A percentile compares a stretch with the other conserved stretches of the same genome.
Evolutionary conservation across 2,797 vertebrate genomes (phyloP).

Genomic region (Echiichthys vipera): DNA sequence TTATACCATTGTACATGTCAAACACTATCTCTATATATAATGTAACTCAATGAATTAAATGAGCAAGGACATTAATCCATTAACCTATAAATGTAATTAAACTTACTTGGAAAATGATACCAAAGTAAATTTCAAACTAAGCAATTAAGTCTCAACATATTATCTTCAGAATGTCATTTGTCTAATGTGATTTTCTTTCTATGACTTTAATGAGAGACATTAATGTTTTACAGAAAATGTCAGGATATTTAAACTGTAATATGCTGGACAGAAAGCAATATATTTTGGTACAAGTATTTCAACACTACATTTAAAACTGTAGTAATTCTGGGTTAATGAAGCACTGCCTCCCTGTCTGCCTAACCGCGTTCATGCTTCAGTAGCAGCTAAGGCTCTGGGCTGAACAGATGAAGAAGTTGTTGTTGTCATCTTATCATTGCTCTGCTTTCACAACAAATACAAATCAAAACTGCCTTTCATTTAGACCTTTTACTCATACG

Average conservation of each 20-base stretch:
- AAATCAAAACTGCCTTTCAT: slow-evolving; percentile 19
- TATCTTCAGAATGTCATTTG: neutral
- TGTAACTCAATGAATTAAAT: neutral
- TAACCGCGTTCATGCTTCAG: slow-evolving; percentile 58
- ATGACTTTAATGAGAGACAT: neutral
- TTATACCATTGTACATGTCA: neutral
- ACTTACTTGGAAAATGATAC: neutral
- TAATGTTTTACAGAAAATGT: neutral
- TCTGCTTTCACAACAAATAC: slow-evolving; percentile 21
- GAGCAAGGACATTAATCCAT: neutral
- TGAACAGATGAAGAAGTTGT: slow-evolving; percentile 61
- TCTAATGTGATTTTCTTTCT: neutral
- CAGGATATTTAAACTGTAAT: slow-evolving; percentile 3
- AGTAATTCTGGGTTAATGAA: slow-evolving; percentile 54
- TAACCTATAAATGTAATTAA: neutral
- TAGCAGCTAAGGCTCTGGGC: slow-evolving; percentile 46
- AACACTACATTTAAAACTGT: slow-evolving; percentile 22
- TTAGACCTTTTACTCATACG: neutral
- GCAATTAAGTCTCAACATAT: neutral
- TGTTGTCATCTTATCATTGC: slow-evolving; percentile 49
- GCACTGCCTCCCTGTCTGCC: slow-evolving; percentile 25
- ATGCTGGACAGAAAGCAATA: neutral
- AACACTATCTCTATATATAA: neutral
- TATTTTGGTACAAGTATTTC: neutral
- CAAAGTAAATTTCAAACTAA: neutral